Evolutionary conservation across 2,888 invertebrate genomes (phyloP), one percentile per base, ranked within the genome.

Genomic region (Napeogenes inachia): DNA sequence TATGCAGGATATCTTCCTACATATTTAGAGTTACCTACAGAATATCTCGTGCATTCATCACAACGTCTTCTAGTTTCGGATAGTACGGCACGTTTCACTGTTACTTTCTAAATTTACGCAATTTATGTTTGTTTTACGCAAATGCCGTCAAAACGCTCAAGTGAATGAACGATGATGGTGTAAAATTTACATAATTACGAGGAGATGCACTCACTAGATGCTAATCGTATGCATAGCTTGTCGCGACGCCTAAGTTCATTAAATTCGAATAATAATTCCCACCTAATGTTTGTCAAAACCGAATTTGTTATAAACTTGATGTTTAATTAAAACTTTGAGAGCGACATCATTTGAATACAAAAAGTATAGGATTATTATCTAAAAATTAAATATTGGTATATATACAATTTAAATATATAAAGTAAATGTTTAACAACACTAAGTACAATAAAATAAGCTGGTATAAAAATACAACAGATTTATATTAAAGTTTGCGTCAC

Each of bases 131-230:
- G 60, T 65, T 67, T 65, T 61, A 67, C 59, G 38, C 65, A 59
- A 63, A 66, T 54, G 67, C 70, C 68, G 75, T 76, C 73, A 73
- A 78, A 80, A 74, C 75, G 70, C 68, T 73, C 68, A 76, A 78
- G 75, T 73, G 72, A 79, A 80, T 76, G 73, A 79, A 77, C 75
- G 72, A 75, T 77, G 81, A 75, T 78, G 76, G 76, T 70, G 72
- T 67, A 66, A 69, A 71, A 80, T 85, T 80, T 78, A 73, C 83
- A 87, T 87, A 83, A 81, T 84, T 82, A 79, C 76, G 75, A 81
- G 81, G 76, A 78, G 80, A 82, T 82, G 81, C 81, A 79, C 76
- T 80, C 70, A 69, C 69, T 70, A 70, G 72, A 73, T 73, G 74
- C 68, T 82, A 84, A 84, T 82, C 72, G 71, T 80, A 83, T 81